Conservation (phyloP, 2,113 vertebrate species). For the Neoarius graeffei region DNA sequence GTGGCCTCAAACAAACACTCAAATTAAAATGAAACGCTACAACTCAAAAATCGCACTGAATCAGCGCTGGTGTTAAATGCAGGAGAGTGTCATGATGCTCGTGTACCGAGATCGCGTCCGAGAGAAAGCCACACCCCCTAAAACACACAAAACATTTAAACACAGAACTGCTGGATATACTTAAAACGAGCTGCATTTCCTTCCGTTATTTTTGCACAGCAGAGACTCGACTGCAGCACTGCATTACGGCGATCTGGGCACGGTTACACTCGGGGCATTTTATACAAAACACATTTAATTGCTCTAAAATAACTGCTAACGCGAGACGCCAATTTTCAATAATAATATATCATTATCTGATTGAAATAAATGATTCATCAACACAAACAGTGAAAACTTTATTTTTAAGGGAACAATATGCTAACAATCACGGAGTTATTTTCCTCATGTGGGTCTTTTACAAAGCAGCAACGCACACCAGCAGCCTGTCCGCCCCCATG, state of each 20-base stretch:
- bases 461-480: neutral
- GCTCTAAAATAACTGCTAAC: neutral
- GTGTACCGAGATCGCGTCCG: too few relatives aligned
- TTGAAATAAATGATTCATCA: neutral
- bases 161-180: too few relatives aligned
- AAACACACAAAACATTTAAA: too few relatives aligned
- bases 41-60: too few relatives aligned
- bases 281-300: neutral
- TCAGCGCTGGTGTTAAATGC: too few relatives aligned
- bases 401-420: neutral
- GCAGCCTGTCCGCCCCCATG: too few relatives aligned
- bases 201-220: too few relatives aligned
- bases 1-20: neutral
- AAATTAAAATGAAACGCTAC: too few relatives aligned
- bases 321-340: neutral
- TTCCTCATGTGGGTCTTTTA: neutral
- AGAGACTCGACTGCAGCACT: too few relatives aligned
- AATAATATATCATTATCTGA: neutral
- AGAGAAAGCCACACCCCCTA: too few relatives aligned
- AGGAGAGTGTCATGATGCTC: too few relatives aligned
- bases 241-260: neutral
- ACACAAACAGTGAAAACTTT: neutral
- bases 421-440: neutral
- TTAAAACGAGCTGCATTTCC: too few relatives aligned
- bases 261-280: neutral